A percentile compares a stretch with the other conserved stretches of the same genome.
These are phyloP conservation scores for Malthinus flaveolus DNA, from an alignment of 2,888 invertebrate genomes.

Conservation along the genomic window DNA sequence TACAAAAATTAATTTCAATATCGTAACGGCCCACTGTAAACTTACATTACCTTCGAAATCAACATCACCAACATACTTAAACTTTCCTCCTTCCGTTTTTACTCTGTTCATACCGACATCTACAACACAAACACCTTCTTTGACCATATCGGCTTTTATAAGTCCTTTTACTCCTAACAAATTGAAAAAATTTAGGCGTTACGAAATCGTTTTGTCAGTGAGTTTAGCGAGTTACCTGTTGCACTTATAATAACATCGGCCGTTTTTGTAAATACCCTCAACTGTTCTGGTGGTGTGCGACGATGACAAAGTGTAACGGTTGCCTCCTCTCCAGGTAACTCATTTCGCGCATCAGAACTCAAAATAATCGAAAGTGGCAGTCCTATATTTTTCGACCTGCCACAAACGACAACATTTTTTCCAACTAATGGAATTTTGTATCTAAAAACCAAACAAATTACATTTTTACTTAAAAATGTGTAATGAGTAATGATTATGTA, in stretches of 20 bases:
- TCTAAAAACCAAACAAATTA: constrained; percentile 40
- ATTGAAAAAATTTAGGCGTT: constrained; percentile 4
- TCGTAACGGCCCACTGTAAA: background rate
- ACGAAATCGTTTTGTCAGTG: background rate
- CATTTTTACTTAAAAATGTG: no score
- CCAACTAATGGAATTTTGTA: constrained; percentile 78
- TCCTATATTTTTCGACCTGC: constrained; percentile 90
- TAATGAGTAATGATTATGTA: no score
- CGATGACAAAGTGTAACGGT: constrained; percentile 91
- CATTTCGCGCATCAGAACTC: constrained; percentile 76
- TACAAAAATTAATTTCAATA: constrained; percentile 48
- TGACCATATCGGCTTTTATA: constrained; percentile 83
- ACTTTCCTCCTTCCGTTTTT: constrained; percentile 65
- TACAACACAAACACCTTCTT: constrained; percentile 84
- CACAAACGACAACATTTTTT: constrained; percentile 85
- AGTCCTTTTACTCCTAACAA: constrained; percentile 70
- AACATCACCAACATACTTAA: constrained; percentile 84
- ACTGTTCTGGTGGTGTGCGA: constrained; percentile 77
- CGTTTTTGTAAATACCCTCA: constrained; percentile 68
- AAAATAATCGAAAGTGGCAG: constrained; percentile 86
- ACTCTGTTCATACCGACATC: constrained; percentile 86
- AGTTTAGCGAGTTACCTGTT: constrained; percentile 62
- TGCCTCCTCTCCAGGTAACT: constrained; percentile 74
- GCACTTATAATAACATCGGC: constrained; percentile 82
- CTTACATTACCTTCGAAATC: constrained; percentile 72